Conservation (phyloP, 2,888 invertebrate genomes). For the Eristalinus sepulchralis region DNA sequence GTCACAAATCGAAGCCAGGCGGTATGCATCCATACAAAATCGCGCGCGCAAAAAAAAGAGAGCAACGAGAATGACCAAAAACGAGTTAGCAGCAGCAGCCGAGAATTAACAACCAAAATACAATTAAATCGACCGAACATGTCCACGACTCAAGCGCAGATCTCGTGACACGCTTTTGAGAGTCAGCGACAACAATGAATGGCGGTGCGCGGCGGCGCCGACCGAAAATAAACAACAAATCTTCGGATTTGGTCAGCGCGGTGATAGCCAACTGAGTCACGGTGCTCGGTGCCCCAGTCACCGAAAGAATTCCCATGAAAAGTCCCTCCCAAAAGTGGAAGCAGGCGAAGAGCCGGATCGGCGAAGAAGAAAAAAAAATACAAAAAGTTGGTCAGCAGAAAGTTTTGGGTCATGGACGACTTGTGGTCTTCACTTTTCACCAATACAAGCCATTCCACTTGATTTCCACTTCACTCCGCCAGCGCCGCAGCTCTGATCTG, state of each 20-base stretch:
- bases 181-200: not conserved
- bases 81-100: not conserved
- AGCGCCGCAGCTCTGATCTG: slow-evolving; percentile 19
- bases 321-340: slow-evolving; percentile 36
- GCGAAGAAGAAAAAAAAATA: slow-evolving; percentile 2
- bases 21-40: slow-evolving; percentile 1
- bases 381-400: slow-evolving; percentile 59
- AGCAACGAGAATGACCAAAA: not conserved
- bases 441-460: slow-evolving; percentile 7
- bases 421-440: slow-evolving; percentile 60
- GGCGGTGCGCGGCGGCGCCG: not conserved
- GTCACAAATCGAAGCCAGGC: not conserved
- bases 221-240: slow-evolving; percentile 11
- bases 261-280: slow-evolving; percentile 42
- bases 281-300: slow-evolving; percentile 9
- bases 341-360: slow-evolving; percentile 24
- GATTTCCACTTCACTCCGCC: not conserved
- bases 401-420: slow-evolving; percentile 67
- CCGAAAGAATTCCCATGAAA: slow-evolving; percentile 37
- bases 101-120: slow-evolving; percentile 11
- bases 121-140: slow-evolving; percentile 35
- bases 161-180: slow-evolving; percentile 56
- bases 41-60: not conserved
- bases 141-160: slow-evolving; percentile 37
- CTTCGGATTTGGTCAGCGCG: slow-evolving; percentile 11